Evolutionary conservation across 2,113 vertebrate genomes (phyloP).

Genomic region (Cynocephalus volans): DNA sequence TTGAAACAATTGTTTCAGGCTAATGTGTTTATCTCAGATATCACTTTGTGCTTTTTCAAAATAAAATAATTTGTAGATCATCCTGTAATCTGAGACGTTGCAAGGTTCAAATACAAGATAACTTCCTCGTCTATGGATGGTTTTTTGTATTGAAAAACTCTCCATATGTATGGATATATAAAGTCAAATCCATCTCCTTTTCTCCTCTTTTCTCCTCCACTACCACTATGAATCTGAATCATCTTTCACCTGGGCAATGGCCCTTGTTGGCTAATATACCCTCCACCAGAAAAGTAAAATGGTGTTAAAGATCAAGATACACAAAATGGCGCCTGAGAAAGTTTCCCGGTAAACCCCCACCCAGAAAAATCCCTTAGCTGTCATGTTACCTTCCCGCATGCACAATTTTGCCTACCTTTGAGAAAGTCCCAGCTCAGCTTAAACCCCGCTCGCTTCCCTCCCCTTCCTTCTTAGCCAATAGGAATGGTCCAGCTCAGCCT

Average conservation of each 20-base stretch:
- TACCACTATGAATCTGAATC: neutral
- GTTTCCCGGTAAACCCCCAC: too few species aligned
- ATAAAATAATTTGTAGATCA: neutral
- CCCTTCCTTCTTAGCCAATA: too few species aligned
- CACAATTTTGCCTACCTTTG: too few species aligned
- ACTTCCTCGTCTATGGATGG: neutral
- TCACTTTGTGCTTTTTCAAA: neutral
- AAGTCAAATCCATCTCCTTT: neutral
- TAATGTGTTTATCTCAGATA: neutral
- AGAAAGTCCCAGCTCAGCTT: too few species aligned
- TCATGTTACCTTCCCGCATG: too few species aligned
- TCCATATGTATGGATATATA: neutral
- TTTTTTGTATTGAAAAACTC: neutral
- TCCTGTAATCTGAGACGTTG: neutral
- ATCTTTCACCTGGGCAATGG: neutral
- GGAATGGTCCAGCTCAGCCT: too few species aligned
- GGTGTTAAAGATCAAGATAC: too few species aligned
- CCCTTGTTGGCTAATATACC: neutral
- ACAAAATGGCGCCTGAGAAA: too few species aligned
- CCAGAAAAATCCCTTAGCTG: too few species aligned
- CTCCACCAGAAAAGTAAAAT: too few species aligned
- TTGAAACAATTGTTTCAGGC: slow-evolving; percentile 33
- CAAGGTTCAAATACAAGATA: slow-evolving; percentile 8
- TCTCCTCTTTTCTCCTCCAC: neutral
- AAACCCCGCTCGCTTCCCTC: too few species aligned